Evolutionary conservation across 2,888 invertebrate genomes (phyloP), one percentile per base, ranked within the genome.

Genomic region (Megalurothrips usitatus): DNA sequence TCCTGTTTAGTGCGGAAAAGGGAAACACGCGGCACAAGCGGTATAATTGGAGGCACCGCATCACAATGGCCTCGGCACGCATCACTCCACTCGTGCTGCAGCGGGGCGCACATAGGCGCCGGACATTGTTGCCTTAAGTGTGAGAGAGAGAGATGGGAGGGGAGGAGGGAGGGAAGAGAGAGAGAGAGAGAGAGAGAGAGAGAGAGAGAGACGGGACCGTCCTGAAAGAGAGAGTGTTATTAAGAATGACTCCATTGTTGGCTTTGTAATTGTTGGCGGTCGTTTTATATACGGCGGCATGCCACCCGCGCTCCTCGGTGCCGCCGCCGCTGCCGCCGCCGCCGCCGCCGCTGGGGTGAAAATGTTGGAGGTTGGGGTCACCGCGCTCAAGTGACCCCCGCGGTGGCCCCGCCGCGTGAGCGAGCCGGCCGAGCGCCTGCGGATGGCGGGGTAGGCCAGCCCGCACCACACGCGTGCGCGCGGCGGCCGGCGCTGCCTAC

Each of bases 161-260:
- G n/a, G n/a, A n/a, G n/a, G n/a, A n/a, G n/a, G n/a, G n/a, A n/a
- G n/a, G n/a, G n/a, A n/a, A n/a, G n/a, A n/a, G n/a, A n/a, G n/a
- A n/a, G n/a, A n/a, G n/a, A n/a, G n/a, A n/a, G n/a, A n/a, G n/a
- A n/a, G n/a, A n/a, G n/a, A n/a, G n/a, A n/a, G n/a, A n/a, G n/a
- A n/a, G n/a, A n/a, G n/a, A n/a, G n/a, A n/a, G n/a, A n/a, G n/a
- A n/a, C n/a, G n/a, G n/a, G n/a, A n/a, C n/a, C n/a, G 68, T 58
- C 26, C 23, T 75, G 68, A 75, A 75, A 75, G 68, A 75, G 68
- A 75, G 68, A 75, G 68, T 75, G 68, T 75, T 75, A 75, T 75
- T 75, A 75, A 75, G 68, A 26, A 75, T 75, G 68, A 75, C 68
- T 75, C 68, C 68, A 75, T 75, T 75, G 68, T 75, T 75, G 68